A percentile compares a stretch with the other conserved stretches of the same genome.
phyloP scores from a whole-genome alignment of 2,113 vertebrate genomes.

The Periophthalmodon schlosseri region DNA sequence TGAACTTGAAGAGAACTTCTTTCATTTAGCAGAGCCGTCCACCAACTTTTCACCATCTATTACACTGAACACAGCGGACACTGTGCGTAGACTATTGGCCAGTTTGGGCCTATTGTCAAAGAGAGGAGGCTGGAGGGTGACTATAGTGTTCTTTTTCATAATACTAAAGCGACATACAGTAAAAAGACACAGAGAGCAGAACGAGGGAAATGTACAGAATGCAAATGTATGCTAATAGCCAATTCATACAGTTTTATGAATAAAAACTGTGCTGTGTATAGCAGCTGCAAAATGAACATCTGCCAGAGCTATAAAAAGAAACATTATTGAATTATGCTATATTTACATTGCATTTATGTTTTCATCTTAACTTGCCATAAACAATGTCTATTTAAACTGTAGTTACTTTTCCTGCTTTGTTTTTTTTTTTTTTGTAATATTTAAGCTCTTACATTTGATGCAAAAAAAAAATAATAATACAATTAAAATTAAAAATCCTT shows the following conservation, averaged over 20 bases:
- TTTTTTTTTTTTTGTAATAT: no score
- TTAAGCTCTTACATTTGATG: no score
- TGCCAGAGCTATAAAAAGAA: background rate
- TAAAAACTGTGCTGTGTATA: background rate
- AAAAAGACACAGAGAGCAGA: background rate
- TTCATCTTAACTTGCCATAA: no score
- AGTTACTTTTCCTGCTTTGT: no score
- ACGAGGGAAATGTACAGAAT: background rate
- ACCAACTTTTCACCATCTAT: conserved; percentile 16
- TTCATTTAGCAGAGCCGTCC: conserved; percentile 1
- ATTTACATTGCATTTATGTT: background rate
- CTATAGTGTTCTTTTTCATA: background rate
- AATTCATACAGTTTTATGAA: background rate
- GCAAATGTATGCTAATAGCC: background rate
- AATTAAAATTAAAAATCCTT: no score
- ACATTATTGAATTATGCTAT: background rate
- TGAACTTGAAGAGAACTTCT: conserved; percentile 5
- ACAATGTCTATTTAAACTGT: no score
- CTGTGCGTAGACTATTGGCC: background rate
- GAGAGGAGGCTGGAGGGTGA: background rate
- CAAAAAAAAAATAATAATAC: no score
- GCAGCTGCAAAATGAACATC: background rate
- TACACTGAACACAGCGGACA: background rate
- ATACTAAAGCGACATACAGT: background rate
- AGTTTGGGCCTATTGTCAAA: background rate